Percentiles rank a stretch among this genome's conserved stretches.
These are phyloP conservation scores for Epinotia ramella DNA, from an alignment of 2,888 invertebrate genomes.

Conservation along the genomic window DNA sequence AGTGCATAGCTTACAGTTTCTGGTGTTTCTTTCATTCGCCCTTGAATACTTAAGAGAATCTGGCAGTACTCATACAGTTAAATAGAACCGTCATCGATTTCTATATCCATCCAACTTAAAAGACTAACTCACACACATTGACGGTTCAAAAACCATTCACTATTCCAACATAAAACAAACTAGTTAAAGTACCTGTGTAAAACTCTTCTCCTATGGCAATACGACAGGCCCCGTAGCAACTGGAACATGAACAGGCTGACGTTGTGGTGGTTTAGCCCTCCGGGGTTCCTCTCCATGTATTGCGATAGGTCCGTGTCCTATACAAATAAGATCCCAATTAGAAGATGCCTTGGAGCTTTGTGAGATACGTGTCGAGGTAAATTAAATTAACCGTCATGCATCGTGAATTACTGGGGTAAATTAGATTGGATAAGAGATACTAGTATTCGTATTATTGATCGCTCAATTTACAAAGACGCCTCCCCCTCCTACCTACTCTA, in stretches of 20 bases:
- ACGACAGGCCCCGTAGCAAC: slow-evolving; percentile 96
- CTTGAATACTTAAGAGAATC: not conserved
- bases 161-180: not conserved
- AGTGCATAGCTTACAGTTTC: too few relatives aligned
- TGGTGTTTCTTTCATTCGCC: too few relatives aligned
- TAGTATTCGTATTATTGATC: not conserved
- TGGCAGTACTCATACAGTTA: too few relatives aligned
- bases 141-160: not conserved
- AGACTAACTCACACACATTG: not conserved
- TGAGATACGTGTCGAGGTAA: not conserved
- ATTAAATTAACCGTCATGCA: not conserved
- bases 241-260: slow-evolving; percentile 98
- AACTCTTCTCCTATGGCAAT: slow-evolving; percentile 98
- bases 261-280: slow-evolving; percentile 97
- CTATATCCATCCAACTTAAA: too few relatives aligned
- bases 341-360: not conserved
- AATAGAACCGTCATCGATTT: too few relatives aligned
- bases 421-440: not conserved
- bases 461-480: too few relatives aligned
- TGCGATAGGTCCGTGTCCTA: slow-evolving; percentile 99
- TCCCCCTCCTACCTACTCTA: too few relatives aligned
- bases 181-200: slow-evolving; percentile 87
- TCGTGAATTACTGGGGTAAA: not conserved
- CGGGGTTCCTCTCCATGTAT: slow-evolving; percentile 98
- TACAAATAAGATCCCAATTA: slow-evolving; percentile 10